Evolutionary conservation across 2,113 vertebrate genomes (phyloP).

Genomic region (Sinocyclocheilus anophthalmus): DNA sequence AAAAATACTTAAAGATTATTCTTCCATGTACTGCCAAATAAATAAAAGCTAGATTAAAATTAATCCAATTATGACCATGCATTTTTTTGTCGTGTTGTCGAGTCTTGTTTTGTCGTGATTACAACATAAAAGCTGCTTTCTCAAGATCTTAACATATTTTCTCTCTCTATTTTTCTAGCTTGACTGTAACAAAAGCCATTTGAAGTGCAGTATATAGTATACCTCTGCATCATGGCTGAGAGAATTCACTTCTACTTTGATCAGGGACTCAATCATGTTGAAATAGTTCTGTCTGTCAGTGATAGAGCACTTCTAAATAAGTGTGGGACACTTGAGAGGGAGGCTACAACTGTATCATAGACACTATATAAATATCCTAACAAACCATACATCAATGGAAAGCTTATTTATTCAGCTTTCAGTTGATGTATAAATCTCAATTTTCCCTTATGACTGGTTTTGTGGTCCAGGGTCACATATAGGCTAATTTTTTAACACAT

Average conservation of each 20-base stretch:
- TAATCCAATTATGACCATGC: not conserved
- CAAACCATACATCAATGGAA: no score
- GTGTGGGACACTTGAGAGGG: not conserved
- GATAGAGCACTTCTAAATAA: not conserved
- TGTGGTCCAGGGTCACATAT: no score
- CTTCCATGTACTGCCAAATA: not conserved
- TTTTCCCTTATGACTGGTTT: no score
- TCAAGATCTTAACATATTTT: not conserved
- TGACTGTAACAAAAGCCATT: not conserved
- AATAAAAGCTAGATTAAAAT: not conserved
- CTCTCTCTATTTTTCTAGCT: not conserved
- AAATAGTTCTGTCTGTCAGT: conserved; percentile 4
- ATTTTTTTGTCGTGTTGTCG: not conserved
- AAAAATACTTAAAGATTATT: not conserved
- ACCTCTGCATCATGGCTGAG: not conserved
- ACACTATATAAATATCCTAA: not conserved
- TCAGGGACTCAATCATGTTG: not conserved
- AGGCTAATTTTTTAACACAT: not conserved
- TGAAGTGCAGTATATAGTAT: not conserved
- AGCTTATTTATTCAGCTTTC: no score
- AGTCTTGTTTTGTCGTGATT: not conserved
- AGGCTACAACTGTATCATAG: conserved; percentile 14
- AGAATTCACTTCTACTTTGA: conserved; percentile 4
- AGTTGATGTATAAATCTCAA: no score
- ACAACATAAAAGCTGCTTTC: not conserved